Percentiles rank a stretch among this genome's conserved stretches.
These are phyloP conservation scores for Nicator chloris DNA, from an alignment of 2,113 vertebrate species.

Conservation along the genomic window DNA sequence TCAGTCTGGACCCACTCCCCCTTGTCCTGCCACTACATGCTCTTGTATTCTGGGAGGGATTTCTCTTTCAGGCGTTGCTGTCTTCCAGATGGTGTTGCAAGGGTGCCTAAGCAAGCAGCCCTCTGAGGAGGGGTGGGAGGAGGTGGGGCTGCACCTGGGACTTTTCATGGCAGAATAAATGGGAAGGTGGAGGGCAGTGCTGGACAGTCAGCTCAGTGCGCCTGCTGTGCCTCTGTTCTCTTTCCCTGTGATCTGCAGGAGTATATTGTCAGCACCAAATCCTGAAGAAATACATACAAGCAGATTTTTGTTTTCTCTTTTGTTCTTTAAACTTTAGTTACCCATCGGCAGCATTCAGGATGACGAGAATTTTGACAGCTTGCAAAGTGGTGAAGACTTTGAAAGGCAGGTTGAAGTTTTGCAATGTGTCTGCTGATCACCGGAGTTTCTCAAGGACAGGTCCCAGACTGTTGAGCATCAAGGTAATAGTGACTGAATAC, in stretches of 20 bases:
- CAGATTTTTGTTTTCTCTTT: background rate
- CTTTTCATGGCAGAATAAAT: slow-evolving; percentile 65
- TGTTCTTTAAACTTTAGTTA: slow-evolving; percentile 22
- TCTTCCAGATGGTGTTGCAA: slow-evolving; percentile 26
- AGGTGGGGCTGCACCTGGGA: slow-evolving; percentile 61
- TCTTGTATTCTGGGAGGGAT: background rate
- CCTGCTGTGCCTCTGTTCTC: background rate
- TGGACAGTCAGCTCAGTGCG: background rate
- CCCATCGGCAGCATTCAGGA: slow-evolving; percentile 51
- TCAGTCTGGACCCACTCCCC: background rate
- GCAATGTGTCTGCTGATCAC: slow-evolving; percentile 50
- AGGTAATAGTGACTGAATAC: slow-evolving; percentile 76
- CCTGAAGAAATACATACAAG: background rate
- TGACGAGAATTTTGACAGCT: slow-evolving; percentile 85
- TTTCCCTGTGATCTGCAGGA: background rate
- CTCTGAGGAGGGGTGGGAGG: slow-evolving; percentile 32
- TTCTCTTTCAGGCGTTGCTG: slow-evolving; percentile 21
- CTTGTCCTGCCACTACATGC: background rate
- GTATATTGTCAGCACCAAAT: background rate
- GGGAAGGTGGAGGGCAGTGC: slow-evolving; percentile 9
- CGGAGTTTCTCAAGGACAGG: slow-evolving; percentile 68
- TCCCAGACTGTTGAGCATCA: slow-evolving; percentile 72
- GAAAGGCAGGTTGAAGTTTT: slow-evolving; percentile 68
- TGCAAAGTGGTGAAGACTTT: slow-evolving; percentile 77
- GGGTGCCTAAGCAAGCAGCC: slow-evolving; percentile 14